Base-by-base conservation (phyloP, 2,797 vertebrate genomes). In the Lemur catta region DNA sequence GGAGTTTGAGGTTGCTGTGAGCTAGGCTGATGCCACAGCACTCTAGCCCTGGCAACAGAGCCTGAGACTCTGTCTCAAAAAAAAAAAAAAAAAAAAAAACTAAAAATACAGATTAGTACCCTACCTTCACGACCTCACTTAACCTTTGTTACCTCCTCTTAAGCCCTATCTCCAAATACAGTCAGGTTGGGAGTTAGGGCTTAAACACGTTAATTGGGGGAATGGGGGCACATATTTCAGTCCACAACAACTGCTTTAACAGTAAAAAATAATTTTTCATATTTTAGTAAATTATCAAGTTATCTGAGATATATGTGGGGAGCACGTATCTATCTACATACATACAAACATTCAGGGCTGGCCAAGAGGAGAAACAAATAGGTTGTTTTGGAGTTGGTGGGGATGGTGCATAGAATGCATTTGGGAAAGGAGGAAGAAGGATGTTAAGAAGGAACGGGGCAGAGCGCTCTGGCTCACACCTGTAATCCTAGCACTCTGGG, bases 201-300 rank as follows among this genome's bases (percentile, higher is more conserved):
- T 80, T 95, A 76, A 87, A 88, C 46, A 93, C 86, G 74, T 84
- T 28, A 63, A 65, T 33, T 33, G 50, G 6, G 6, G 50, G 50
- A 52, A 52, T 52, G 38, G 30, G 5, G 30, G 57, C 10, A 13
- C 13, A 59, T 14, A 81, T 79, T 71, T 94, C 28, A 89, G 55
- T 85, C 20, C 61, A n/a, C 72, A 81, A 89, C 41, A 91, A 76
- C 41, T 46, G 10, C 13, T 61, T 95, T 90, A 87, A 84, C 6
- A 80, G 28, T 91, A 93, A 94, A 95, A 72, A 17, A 87, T n/a
- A 89, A 41, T 63, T 84, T 74, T 79, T 84, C 13, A 52, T 84
- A 89, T 76, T 94, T 96, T 91, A 95, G 26, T 86, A 96, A 94
- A 93, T 80, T 67, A 95, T 33, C 35, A 92, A 6, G 26, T 82